phyloP scores from a whole-genome alignment of 2,888 invertebrate species.

The Drosophila stalkeri region DNA sequence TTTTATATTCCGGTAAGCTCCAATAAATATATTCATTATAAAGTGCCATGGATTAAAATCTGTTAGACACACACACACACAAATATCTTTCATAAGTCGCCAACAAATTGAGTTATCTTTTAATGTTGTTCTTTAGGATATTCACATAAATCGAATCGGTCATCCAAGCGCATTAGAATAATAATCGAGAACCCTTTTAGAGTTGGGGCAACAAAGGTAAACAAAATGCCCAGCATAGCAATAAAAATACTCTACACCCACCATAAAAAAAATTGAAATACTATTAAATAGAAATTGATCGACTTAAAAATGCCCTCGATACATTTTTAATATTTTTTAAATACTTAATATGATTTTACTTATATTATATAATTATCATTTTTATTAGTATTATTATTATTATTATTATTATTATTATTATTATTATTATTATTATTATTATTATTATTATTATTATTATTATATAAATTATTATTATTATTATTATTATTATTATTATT shows the following conservation, averaged over 20 bases:
- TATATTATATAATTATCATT: no score
- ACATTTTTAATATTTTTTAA: background rate
- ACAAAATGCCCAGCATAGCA: constrained; percentile 38
- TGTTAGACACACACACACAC: background rate
- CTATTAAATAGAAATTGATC: background rate
- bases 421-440: no score
- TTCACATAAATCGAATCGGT: constrained; percentile 27
- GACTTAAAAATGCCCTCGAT: constrained; percentile 14
- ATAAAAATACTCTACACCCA: constrained; percentile 43
- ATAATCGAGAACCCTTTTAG: constrained; percentile 28
- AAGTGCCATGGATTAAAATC: background rate
- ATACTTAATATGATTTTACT: no score
- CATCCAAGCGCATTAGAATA: constrained; percentile 23
- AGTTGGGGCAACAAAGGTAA: constrained; percentile 35
- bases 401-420: no score
- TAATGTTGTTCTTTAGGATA: background rate
- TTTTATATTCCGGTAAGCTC: background rate
- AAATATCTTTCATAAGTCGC: constrained; percentile 3
- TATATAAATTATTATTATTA: no score
- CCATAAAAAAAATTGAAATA: background rate
- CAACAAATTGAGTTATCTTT: constrained; percentile 25
- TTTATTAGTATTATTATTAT: no score
- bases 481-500: no score
- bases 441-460: no score
- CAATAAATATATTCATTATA: background rate